Base-by-base conservation (phyloP, 2,888 invertebrate species). In the Flexamia atlantica region DNA sequence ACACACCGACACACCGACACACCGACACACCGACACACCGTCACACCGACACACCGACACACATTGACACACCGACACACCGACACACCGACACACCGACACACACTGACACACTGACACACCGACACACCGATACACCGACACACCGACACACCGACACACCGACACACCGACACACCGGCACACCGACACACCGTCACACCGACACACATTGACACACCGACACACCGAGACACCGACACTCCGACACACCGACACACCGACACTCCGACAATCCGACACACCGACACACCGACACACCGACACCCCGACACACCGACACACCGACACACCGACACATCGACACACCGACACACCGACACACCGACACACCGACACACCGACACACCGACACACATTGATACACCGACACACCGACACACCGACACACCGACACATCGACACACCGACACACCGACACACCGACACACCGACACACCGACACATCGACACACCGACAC, bases 401-500 rank as follows among this genome's bases (percentile, higher is more conserved):
- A 46, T 25, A 68, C 82, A 74, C 83, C 82, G 82, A 83, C 84
- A 68, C 82, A 23, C 83, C n/a, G n/a, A 72, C 70, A 84, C 68
- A 79, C 81, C 83, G 76, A 81, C 83, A 84, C 85, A 40, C 64
- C 80, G 57, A 36, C 5, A 81, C 80, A 86, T 83, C 79, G 83
- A 87, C 87, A 88, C 88, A 90, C 90, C 90, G 90, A 90, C 90
- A n/a, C n/a, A n/a, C n/a, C n/a, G 76, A 46, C 32, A 68, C 82
- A 74, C 83, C 82, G 82, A 83, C 84, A 68, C 82, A 23, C 83
- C n/a, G n/a, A 72, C 70, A 84, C 68, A 79, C 81, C 83, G 76
- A 81, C 83, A 84, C 85, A 40, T 64, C 80, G 57, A 36, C 5
- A 81, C 80, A 86, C 83, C 79, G 83, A 87, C 87, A 88, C 88